Evolutionary conservation across 2,888 invertebrate genomes (phyloP), one percentile per base, ranked within the genome.

Genomic region (Zelleria hepariella): DNA sequence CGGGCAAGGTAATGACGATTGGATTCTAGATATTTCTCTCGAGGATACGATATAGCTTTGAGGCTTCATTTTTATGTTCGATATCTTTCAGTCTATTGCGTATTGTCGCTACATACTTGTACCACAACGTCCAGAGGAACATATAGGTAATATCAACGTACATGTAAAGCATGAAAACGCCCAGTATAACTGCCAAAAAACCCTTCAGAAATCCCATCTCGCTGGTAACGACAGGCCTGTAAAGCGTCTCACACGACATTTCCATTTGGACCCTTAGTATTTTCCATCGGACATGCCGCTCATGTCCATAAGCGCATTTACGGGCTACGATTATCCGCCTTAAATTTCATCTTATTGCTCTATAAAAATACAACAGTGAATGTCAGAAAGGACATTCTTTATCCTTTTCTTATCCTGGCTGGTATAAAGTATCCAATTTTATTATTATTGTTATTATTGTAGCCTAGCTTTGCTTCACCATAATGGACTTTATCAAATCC

Each of bases 311-410:
- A 65, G 69, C 71, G 74, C 74, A 73, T 80, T 79, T 77, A 78
- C 71, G 71, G 74, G 71, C 73, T 66, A 64, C 76, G 77, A 82
- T 81, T 79, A 82, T 79, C 75, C 77, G 72, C 74, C 75, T 71
- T 72, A 77, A n/a, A 80, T 80, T 78, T 72, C 71, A 5, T 71
- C 75, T 79, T 80, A 81, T 78, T 75, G 74, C 74, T 70, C 71
- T 74, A 78, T 80, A 81, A 82, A 80, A 83, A 79, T 77, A 68
- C 75, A 73, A 73, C 75, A 76, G 70, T 73, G 74, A 53, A 42
- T 54, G n/a, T 62, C 59, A 63, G 65, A 66, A 65, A 49, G 20
- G 7, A 49, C 2, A 18, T 32, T n/a, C n/a, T n/a, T n/a, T n/a
- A n/a, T n/a, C n/a, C n/a, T n/a, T n/a, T n/a, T n/a, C n/a, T n/a